These are phyloP conservation scores for Monodelphis domestica DNA, from an alignment of 2,797 vertebrate genomes.

Conservation along the genomic window DNA sequence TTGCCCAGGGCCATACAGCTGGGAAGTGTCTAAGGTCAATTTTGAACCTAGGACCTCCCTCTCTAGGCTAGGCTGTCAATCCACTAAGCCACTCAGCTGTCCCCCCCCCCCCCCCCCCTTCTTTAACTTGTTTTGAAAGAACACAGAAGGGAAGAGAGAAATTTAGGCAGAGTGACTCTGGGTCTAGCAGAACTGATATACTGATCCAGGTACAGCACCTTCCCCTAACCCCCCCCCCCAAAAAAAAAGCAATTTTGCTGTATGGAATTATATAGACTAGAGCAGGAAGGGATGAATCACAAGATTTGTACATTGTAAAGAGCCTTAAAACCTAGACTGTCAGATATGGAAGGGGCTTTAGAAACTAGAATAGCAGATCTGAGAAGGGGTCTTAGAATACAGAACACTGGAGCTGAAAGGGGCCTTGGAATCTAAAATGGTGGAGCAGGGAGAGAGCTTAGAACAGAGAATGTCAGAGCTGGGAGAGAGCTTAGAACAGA, in stretches of 20 bases:
- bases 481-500: too few relatives aligned
- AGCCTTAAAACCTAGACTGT: background rate
- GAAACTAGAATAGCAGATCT: background rate
- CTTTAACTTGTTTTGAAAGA: background rate
- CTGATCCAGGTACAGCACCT: background rate
- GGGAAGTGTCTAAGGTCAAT: too few relatives aligned
- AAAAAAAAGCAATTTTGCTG: background rate
- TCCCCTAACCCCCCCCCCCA: too few relatives aligned
- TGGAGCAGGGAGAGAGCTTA: too few relatives aligned
- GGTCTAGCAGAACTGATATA: background rate
- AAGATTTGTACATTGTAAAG: background rate
- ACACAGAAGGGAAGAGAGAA: background rate
- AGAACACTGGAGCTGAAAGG: background rate
- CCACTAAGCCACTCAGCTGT: too few relatives aligned
- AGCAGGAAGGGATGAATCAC: background rate
- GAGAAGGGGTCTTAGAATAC: background rate
- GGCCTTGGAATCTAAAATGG: background rate
- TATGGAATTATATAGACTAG: background rate
- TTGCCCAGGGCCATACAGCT: too few relatives aligned
- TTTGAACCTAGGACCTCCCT: too few relatives aligned
- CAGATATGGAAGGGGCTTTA: background rate
- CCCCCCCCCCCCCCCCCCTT: too few relatives aligned
- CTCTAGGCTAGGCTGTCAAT: too few relatives aligned
- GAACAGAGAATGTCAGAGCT: too few relatives aligned
- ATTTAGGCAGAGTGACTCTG: background rate